phyloP scores from a whole-genome alignment of 2,113 vertebrate species.

The Motacilla tschutschensis region DNA sequence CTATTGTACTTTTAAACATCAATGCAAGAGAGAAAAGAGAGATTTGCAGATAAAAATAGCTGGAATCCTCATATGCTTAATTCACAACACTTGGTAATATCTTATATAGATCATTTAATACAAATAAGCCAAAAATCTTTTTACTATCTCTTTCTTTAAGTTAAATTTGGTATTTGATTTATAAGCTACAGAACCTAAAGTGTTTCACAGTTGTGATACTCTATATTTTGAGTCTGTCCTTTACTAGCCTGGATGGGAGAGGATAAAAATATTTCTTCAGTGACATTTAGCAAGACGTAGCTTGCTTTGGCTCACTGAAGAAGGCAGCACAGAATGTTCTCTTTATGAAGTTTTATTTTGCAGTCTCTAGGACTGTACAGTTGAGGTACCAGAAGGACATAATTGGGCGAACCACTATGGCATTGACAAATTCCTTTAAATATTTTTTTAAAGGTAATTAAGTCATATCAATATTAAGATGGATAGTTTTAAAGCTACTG shows the following conservation, averaged over 20 bases:
- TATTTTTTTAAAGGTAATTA: not conserved
- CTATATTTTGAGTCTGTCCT: not conserved
- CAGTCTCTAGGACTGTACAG: not conserved
- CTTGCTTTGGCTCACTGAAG: not conserved
- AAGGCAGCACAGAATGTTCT: not conserved
- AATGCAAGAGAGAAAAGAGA: slow-evolving; percentile 29
- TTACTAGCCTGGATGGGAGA: not conserved
- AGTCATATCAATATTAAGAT: not conserved
- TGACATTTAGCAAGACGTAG: not conserved
- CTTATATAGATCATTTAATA: not conserved
- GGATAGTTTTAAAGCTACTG: not conserved
- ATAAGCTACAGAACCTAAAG: not conserved
- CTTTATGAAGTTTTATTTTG: not conserved
- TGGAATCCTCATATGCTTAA: slow-evolving; percentile 24
- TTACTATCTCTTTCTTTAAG: not conserved
- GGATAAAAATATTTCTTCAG: not conserved
- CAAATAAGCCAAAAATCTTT: not conserved
- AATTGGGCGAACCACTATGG: not conserved
- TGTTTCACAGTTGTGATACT: not conserved
- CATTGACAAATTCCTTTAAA: not conserved
- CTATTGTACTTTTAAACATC: slow-evolving; percentile 57
- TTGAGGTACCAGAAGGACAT: not conserved
- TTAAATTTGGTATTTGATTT: slow-evolving; percentile 17
- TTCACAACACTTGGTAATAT: not conserved
- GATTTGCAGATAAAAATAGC: slow-evolving; percentile 34